These are phyloP conservation scores for Aegithalos caudatus DNA, from an alignment of 2,113 vertebrate genomes.

Conservation along the genomic window DNA sequence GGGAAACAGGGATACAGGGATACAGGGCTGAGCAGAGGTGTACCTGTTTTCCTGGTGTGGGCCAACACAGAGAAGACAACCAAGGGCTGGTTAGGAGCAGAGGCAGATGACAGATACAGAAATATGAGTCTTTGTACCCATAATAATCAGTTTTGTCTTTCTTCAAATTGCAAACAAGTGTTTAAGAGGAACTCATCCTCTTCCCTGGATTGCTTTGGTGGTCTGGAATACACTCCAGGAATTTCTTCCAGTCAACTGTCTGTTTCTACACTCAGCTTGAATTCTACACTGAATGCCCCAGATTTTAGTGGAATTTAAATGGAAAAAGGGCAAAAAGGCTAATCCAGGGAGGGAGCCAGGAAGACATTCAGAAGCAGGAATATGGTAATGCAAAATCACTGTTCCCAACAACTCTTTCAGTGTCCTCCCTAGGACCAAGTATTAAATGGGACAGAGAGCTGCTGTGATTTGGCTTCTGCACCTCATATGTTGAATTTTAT, in stretches of 20 bases:
- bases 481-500: slow-evolving; percentile 53
- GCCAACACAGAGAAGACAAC: not conserved
- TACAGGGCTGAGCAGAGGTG: not conserved
- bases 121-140: not conserved
- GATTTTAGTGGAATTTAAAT: slow-evolving; percentile 53
- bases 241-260: not conserved
- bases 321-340: slow-evolving; percentile 60
- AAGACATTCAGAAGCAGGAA: slow-evolving; percentile 8
- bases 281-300: too few species aligned
- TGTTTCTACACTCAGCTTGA: not conserved
- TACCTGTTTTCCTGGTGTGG: accelerated
- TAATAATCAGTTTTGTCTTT: not conserved
- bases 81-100: not conserved
- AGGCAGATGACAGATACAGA: not conserved
- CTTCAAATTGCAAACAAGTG: not conserved
- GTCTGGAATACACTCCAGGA: slow-evolving; percentile 49
- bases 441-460: slow-evolving; percentile 25
- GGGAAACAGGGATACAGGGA: not conserved
- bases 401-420: not conserved
- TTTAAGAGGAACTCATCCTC: not conserved
- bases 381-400: not conserved
- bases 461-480: slow-evolving; percentile 50
- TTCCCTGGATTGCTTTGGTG: slow-evolving; percentile 25
- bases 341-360: slow-evolving; percentile 24
- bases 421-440: not conserved